Base-by-base conservation (phyloP, 1,140 invertebrate genomes). In the Episyrphus balteatus region DNA sequence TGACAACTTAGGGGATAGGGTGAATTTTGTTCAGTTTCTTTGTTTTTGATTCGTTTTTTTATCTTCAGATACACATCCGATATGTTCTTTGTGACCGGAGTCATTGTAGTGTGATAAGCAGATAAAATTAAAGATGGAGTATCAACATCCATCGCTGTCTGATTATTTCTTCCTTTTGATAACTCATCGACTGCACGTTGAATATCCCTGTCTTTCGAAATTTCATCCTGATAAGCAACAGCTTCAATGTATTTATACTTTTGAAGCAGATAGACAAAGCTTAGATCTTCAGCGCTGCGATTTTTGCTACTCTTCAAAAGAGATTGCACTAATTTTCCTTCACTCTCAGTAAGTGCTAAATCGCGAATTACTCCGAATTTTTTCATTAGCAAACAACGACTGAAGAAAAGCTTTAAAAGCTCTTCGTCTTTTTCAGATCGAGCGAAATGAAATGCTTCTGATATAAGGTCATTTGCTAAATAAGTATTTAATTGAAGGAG, bases 241-340 rank as follows among this genome's bases (percentile, higher is more conserved):
- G 66, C 65, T 26, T 68, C 66, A 15, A 68, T 55, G 14, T 63
- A 68, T 42, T 62, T 62, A n/a, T 49, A 56, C 18, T 56, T 60
- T 19, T 65, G 61, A 3, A 68, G 49, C 18, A 68, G 34, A 51
- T 68, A 44, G 0, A 66, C 58, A 13, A 68, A 46, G 18, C 66
- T 55, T 2, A 66, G 44, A 31, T 54, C 51, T 10, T 66, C 65
- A 19, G 56, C 26, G 1, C 51, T 32, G 0, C 40, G 49, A 0
- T 56, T 46, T 14, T 58, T 51, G 12, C 41, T 48, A 14, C 50
- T 40, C 7, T 51, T 48, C 9, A 68, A 36, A 42, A 63, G 46
- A 0, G 55, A 47, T 33, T 57, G 54, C 5, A 65, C 17, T 0
- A 63, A 18, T 15, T 54, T 41, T 36, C 58, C 60, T 47, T 68